phyloP scores from a whole-genome alignment of 2,888 invertebrate species.

The Oeneis ivallda region DNA sequence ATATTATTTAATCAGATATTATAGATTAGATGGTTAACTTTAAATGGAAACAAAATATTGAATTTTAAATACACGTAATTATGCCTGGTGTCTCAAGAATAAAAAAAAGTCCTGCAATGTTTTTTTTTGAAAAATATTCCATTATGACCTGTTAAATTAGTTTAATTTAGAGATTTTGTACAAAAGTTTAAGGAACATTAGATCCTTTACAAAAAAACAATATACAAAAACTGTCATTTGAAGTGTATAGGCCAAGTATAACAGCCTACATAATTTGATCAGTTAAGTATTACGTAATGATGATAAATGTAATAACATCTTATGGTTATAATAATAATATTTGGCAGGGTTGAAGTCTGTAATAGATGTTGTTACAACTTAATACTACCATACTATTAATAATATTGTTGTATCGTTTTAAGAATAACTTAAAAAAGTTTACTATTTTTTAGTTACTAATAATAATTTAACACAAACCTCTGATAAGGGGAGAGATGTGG shows the following conservation, averaged over 20 bases:
- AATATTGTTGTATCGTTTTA: slow-evolving; percentile 1
- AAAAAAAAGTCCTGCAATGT: too few relatives aligned
- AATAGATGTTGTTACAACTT: slow-evolving; percentile 38
- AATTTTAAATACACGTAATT: too few relatives aligned
- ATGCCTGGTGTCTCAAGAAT: too few relatives aligned
- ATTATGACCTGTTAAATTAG: too few relatives aligned
- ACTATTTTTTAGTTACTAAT: not conserved
- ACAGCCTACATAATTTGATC: too few relatives aligned
- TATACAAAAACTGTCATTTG: too few relatives aligned
- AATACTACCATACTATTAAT: not conserved
- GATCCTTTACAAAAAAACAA: too few relatives aligned
- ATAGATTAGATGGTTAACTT: not conserved
- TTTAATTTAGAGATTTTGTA: too few relatives aligned
- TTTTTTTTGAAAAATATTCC: too few relatives aligned
- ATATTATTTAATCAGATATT: not conserved
- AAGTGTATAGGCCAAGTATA: too few relatives aligned
- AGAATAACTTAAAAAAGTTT: not conserved
- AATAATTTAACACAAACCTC: slow-evolving; percentile 6
- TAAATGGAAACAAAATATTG: too few relatives aligned
- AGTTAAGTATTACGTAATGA: not conserved
- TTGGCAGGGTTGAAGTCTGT: slow-evolving; percentile 68
- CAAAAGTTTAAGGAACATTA: too few relatives aligned
- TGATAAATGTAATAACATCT: slow-evolving; percentile 46
- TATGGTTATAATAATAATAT: slow-evolving; percentile 65
- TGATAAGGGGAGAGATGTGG: slow-evolving; percentile 2